Conservation (phyloP, 2,113 vertebrate species). For the Cettia cetti region DNA sequence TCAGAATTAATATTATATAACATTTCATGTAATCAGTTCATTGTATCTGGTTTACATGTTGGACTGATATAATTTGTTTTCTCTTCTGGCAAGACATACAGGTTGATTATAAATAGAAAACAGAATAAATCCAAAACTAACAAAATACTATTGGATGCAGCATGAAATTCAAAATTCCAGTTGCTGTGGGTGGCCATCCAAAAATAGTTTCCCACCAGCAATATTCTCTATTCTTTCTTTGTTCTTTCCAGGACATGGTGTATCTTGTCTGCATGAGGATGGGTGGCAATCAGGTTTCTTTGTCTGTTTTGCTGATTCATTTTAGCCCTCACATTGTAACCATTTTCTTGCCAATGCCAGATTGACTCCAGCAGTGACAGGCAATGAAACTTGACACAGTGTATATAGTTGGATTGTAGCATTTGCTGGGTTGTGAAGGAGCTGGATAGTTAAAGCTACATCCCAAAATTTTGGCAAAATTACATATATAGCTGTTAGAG, state of each 20-base stretch:
- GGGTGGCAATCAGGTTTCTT: accelerated
- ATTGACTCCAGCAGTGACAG: not conserved
- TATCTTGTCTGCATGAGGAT: not conserved
- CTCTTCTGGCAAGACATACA: not conserved
- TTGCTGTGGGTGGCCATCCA: too few relatives aligned
- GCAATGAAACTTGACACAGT: not conserved
- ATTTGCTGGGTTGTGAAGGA: not conserved
- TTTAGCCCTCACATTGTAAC: not conserved
- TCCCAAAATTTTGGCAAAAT: not conserved
- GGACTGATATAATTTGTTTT: not conserved
- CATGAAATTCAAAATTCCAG: not conserved
- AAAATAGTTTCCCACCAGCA: not conserved
- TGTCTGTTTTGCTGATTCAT: accelerated
- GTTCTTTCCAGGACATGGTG: not conserved
- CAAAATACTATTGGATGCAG: not conserved
- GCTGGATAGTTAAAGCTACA: not conserved
- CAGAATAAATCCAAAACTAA: not conserved
- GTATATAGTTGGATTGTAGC: not conserved
- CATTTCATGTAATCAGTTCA: not conserved
- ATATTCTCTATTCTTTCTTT: not conserved
- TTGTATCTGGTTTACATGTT: not conserved
- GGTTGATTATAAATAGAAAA: not conserved
- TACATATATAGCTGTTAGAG: not conserved
- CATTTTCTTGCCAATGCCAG: not conserved
- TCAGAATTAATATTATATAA: not conserved